Base-by-base conservation (phyloP, 2,888 invertebrate species). In the Campoletis raptor region DNA sequence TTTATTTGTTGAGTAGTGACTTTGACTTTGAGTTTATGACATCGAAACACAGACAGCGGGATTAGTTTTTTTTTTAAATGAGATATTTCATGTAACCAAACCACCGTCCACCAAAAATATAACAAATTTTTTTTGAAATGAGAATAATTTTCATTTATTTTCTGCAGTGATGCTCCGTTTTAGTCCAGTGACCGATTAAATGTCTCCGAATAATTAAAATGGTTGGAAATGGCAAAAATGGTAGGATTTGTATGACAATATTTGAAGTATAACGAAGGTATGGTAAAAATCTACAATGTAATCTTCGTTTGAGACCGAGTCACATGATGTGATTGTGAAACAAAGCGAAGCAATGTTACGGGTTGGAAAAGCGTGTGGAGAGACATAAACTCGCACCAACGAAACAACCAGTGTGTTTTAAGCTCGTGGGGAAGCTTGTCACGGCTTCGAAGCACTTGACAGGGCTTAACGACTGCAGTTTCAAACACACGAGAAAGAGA, bases 381-480 rank as follows among this genome's bases (percentile, higher is more conserved):
- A 77, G 18, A 69, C 57, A 74, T 42, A 69, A 45, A 79, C 67
- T 37, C 61, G 78, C 48, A 76, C 30, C 54, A 66, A 66, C 30
- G 76, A 78, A 24, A 67, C 37, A 81, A 64, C 80, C 40, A 48
- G 76, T 74, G 84, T 82, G 79, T 77, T 85, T 84, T 87, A 83
- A 87, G 83, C 85, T 83, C 66, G 85, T 82, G 85, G 86, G 80
- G 85, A 83, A 85, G 85, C 88, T 86, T 86, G 87, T 88, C 86
- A 86, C 79, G 82, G 85, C 81, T 87, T 82, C 81, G 82, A 64
- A 84, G 83, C 81, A 85, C 88, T 88, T 84, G 86, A 87, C 88
- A 82, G 81, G 85, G 87, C 88, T 88, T 88, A 88, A 86, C 87
- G 81, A 87, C 87, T 84, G 77, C 85, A 85, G 83, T 87, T 85